phyloP scores from a whole-genome alignment of 2,888 invertebrate genomes.

The Caenorhabditis afra region DNA sequence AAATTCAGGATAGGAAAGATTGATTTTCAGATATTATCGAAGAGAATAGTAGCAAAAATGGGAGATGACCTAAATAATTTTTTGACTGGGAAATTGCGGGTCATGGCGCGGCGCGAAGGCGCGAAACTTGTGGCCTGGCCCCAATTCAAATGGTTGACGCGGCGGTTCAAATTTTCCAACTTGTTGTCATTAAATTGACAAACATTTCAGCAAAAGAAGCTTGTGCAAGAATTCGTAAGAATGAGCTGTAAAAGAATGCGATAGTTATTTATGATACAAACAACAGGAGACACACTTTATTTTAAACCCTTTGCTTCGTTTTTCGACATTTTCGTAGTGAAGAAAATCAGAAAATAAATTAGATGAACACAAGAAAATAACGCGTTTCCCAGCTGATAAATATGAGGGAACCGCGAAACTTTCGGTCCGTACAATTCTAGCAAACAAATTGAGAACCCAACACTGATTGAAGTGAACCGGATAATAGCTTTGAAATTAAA shows the following conservation, averaged over 20 bases:
- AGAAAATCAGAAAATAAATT: constrained; percentile 62
- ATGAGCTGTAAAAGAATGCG: too few species aligned
- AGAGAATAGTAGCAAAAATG: not conserved
- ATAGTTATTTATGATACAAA: too few species aligned
- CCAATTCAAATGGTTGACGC: too few species aligned
- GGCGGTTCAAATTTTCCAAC: too few species aligned
- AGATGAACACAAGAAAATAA: constrained; percentile 90
- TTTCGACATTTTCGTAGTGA: constrained; percentile 23
- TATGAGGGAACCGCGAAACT: constrained; percentile 88
- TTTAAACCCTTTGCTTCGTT: too few species aligned
- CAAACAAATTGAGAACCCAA: constrained; percentile 41
- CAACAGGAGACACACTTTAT: too few species aligned
- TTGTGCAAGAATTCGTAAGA: too few species aligned
- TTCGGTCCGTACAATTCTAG: constrained; percentile 80
- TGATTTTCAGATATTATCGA: too few species aligned
- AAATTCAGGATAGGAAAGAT: too few species aligned
- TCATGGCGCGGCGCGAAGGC: not conserved
- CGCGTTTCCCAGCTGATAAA: constrained; percentile 89
- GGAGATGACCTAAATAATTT: not conserved
- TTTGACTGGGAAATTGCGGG: not conserved
- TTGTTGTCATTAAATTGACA: too few species aligned
- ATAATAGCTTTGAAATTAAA: too few species aligned
- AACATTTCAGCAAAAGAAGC: too few species aligned
- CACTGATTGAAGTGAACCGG: constrained; percentile 10
- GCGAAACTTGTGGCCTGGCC: not conserved